phyloP scores from a whole-genome alignment of 1,140 invertebrate genomes.

The Oncopeltus fasciatus region DNA sequence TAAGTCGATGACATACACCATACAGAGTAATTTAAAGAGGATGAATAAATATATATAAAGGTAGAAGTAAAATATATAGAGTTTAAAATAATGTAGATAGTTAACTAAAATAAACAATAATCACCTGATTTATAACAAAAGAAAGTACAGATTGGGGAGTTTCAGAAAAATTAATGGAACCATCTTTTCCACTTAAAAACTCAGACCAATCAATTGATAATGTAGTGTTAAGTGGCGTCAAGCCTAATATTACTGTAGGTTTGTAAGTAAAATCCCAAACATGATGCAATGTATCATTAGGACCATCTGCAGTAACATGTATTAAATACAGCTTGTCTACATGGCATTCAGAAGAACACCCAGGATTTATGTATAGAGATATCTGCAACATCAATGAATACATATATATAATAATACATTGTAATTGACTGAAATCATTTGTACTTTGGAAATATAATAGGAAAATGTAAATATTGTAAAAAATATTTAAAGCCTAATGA shows the following conservation, averaged over 20 bases:
- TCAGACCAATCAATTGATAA: slow-evolving; percentile 35
- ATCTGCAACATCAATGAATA: slow-evolving; percentile 26
- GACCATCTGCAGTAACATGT: slow-evolving; percentile 35
- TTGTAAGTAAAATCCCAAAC: slow-evolving; percentile 42
- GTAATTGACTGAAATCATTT: no score
- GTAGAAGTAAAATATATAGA: no score
- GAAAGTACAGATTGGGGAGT: slow-evolving; percentile 37
- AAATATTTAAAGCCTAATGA: no score
- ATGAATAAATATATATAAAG: no score
- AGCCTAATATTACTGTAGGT: slow-evolving; percentile 36
- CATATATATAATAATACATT: no score
- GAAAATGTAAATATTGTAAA: no score
- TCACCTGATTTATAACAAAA: slow-evolving; percentile 39
- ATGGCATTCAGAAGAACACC: slow-evolving; percentile 26
- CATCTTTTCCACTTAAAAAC: slow-evolving; percentile 25
- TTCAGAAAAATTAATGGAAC: slow-evolving; percentile 33
- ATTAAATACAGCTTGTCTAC: slow-evolving; percentile 30
- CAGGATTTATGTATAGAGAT: slow-evolving; percentile 27
- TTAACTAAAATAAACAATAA: no score
- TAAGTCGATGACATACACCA: no score
- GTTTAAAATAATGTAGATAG: no score
- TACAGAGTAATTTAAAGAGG: no score
- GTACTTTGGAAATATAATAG: no score
- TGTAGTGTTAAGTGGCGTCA: slow-evolving; percentile 31
- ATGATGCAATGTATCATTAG: slow-evolving; percentile 39